Conservation (phyloP, 2,113 vertebrate species). For the Prochilodus magdalenae region DNA sequence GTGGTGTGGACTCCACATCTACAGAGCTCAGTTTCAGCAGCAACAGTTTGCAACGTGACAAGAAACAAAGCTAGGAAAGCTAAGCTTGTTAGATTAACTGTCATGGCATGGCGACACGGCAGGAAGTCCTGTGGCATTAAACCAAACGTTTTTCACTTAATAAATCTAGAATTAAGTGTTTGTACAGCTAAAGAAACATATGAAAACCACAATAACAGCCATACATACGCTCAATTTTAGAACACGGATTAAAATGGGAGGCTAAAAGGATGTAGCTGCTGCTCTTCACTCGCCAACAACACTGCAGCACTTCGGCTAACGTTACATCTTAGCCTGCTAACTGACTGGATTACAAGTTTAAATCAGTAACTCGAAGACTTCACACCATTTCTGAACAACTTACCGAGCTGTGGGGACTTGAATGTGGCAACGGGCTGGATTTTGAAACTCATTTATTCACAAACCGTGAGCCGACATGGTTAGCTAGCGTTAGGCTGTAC, state of each 20-base stretch:
- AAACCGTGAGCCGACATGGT: slow-evolving; percentile 19
- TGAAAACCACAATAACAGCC: background rate
- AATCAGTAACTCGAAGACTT: background rate
- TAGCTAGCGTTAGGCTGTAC: slow-evolving; percentile 24
- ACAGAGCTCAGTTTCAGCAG: background rate
- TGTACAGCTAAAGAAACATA: background rate
- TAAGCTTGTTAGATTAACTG: background rate
- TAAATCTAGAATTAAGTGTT: background rate
- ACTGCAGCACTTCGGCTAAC: slow-evolving; percentile 22
- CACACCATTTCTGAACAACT: slow-evolving; percentile 28
- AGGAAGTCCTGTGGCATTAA: slow-evolving; percentile 34
- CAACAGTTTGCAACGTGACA: background rate
- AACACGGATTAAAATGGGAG: background rate
- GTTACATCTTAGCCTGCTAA: background rate
- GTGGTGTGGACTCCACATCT: background rate
- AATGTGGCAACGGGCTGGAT: slow-evolving; percentile 1
- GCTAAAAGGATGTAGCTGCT: background rate
- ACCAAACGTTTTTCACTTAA: background rate
- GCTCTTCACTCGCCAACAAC: background rate
- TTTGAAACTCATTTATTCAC: slow-evolving; percentile 38
- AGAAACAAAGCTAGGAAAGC: background rate
- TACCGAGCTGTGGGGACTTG: slow-evolving; percentile 43
- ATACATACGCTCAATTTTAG: background rate
- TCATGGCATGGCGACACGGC: slow-evolving; percentile 29
- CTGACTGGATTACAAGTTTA: background rate